Percentiles rank a stretch among this genome's conserved stretches.
Conservation (phyloP, 2,888 invertebrate genomes). For the Stenchaetothrips biformis region DNA sequence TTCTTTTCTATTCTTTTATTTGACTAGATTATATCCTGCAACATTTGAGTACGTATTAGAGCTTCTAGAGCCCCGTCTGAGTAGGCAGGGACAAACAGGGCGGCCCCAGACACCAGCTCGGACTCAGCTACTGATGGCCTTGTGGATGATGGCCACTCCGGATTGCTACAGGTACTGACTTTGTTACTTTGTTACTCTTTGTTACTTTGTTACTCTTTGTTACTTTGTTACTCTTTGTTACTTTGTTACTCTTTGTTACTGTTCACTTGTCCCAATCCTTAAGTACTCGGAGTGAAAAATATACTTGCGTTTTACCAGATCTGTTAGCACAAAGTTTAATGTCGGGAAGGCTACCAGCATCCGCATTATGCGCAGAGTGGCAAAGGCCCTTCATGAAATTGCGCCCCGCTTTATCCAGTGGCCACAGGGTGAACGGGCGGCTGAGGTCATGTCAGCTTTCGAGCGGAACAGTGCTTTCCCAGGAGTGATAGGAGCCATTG, state of each 20-base stretch:
- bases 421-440: background rate
- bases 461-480: background rate
- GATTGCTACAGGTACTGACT: background rate
- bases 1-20: too few species aligned
- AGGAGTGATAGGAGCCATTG: background rate
- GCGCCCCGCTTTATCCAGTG: background rate
- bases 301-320: background rate
- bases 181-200: background rate
- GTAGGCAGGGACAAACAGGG: background rate
- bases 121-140: background rate
- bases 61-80: background rate
- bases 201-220: background rate
- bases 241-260: background rate
- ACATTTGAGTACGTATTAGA: background rate
- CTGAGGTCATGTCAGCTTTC: background rate
- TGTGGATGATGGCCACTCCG: background rate
- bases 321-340: background rate
- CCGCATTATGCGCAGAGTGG: background rate
- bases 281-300: background rate
- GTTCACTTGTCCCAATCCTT: background rate
- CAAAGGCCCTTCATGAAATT: background rate
- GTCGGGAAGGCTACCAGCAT: background rate
- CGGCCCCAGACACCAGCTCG: background rate
- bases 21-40: background rate
- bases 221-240: background rate